Base-by-base conservation (phyloP, 2,113 vertebrate genomes). In the Rostratula benghalensis region DNA sequence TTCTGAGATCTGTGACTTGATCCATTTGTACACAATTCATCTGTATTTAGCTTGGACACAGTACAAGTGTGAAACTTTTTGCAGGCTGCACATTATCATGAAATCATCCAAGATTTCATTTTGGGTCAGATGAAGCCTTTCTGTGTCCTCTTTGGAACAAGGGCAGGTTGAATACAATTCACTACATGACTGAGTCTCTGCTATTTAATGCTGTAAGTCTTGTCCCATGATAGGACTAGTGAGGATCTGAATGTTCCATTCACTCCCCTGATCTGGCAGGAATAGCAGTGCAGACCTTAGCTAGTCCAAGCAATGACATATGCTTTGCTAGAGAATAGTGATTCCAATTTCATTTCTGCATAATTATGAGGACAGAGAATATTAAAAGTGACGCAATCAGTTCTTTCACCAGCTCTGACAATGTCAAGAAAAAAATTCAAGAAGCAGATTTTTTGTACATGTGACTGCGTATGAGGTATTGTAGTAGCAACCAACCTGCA, bases 231-330 rank as follows among this genome's bases (percentile, higher is more conserved):
- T 64, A 94, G 35, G 20, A 14, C 22, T 31, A 15, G 19, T 33
- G 74, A 78, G 45, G 89, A 89, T 94, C 80, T 61, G 57, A 50
- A 71, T 76, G 84, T 91, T 95, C 86, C 41, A 21, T 69, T 83
- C 45, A 64, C 21, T 89, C 15, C 57, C 19, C 45, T 71, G 30
- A 39, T 51, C 35, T 87, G 89, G 77, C 81, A 90, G 54, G 22
- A 59, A 1, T 13, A 56, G 33, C 23, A 2, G 50, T 56, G 43
- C 31, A 71, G 68, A 54, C 37, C 23, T 90, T 83, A 41, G 39
- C 77, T 68, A 11, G 37, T 45, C 69, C 86, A 87, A 75, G 57
- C 19, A 73, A 28, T 59, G 81, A 63, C 56, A 46, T 3, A 14
- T 53, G 28, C 6, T 77, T 60, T 69, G 12, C 65, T 53, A 23